These are phyloP conservation scores for Hippocampus mohnikei DNA, from an alignment of 2,113 vertebrate species.

Conservation along the genomic window DNA sequence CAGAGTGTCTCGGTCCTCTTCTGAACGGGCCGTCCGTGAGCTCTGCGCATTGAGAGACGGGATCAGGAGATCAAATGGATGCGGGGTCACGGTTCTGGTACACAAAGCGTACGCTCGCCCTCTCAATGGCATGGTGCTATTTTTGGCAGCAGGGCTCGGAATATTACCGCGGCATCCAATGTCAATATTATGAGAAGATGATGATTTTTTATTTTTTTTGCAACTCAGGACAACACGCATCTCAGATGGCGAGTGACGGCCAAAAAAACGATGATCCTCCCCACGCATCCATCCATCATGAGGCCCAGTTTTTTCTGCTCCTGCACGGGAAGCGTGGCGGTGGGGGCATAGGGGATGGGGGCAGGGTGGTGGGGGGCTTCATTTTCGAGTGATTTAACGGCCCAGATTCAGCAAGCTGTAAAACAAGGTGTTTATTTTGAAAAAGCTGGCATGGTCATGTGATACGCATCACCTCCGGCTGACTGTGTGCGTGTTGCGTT, in stretches of 20 bases:
- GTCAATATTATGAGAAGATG: slow-evolving; percentile 65
- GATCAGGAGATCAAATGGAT: neutral
- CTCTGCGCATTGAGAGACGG: slow-evolving; percentile 69
- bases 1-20: slow-evolving; percentile 86
- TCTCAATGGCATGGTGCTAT: slow-evolving; percentile 27
- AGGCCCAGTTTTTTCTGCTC: too few species aligned
- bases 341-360: too few species aligned
- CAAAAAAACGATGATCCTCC: slow-evolving; percentile 29
- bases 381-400: slow-evolving; percentile 21
- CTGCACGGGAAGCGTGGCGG: too few species aligned
- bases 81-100: neutral
- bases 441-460: slow-evolving; percentile 14
- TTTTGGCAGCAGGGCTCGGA: slow-evolving; percentile 51
- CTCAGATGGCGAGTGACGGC: slow-evolving; percentile 49
- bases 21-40: slow-evolving; percentile 85
- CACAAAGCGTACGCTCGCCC: neutral
- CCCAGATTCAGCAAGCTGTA: slow-evolving; percentile 12
- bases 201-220: slow-evolving; percentile 17
- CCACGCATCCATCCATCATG: neutral
- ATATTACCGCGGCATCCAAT: slow-evolving; percentile 53
- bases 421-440: slow-evolving; percentile 31
- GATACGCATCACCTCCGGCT: slow-evolving; percentile 14
- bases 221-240: slow-evolving; percentile 50
- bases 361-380: neutral
- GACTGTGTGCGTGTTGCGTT: slow-evolving; percentile 13